Percentiles rank a stretch among this genome's conserved stretches.
Evolutionary conservation across 37 sponge, comb jelly and placozoan species (phyloP).

Genomic region (Cladorhizidae sp.): DNA sequence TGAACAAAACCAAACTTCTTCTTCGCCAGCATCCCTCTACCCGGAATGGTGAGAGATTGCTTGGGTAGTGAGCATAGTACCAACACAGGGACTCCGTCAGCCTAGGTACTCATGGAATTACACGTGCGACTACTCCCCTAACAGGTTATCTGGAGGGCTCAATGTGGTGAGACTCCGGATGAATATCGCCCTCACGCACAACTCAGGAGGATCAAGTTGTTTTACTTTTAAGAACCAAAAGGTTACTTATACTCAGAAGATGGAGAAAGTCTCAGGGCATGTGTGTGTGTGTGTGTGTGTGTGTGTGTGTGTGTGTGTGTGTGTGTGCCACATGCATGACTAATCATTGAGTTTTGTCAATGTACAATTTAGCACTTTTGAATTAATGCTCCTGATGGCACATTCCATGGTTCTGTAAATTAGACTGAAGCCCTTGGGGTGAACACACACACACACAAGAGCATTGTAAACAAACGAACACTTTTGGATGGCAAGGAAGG

Average conservation of each 20-base stretch:
- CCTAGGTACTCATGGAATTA: neutral
- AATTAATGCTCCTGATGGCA: too few species aligned
- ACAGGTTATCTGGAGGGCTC: constrained; percentile 31
- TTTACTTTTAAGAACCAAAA: neutral
- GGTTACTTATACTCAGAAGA: neutral
- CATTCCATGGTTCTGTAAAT: too few species aligned
- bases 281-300: too few species aligned
- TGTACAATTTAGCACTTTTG: too few species aligned
- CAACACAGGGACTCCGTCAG: too few species aligned
- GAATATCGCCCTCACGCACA: neutral
- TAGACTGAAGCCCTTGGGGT: too few species aligned
- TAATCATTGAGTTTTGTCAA: too few species aligned
- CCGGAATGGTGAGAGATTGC: neutral
- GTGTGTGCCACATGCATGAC: too few species aligned
- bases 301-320: too few species aligned
- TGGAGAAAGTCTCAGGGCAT: neutral
- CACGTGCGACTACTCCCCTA: constrained; percentile 37
- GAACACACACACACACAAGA: too few species aligned
- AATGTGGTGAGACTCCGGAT: neutral
- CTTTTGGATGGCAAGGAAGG: too few species aligned
- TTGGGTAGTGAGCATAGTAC: neutral
- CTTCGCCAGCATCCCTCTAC: neutral
- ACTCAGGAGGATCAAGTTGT: neutral
- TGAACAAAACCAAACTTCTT: neutral
- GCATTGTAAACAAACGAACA: too few species aligned